Percentiles rank a stretch among this genome's conserved stretches.
These are phyloP conservation scores for Trachelus troglodyta DNA, from an alignment of 2,888 invertebrate genomes.

Conservation along the genomic window DNA sequence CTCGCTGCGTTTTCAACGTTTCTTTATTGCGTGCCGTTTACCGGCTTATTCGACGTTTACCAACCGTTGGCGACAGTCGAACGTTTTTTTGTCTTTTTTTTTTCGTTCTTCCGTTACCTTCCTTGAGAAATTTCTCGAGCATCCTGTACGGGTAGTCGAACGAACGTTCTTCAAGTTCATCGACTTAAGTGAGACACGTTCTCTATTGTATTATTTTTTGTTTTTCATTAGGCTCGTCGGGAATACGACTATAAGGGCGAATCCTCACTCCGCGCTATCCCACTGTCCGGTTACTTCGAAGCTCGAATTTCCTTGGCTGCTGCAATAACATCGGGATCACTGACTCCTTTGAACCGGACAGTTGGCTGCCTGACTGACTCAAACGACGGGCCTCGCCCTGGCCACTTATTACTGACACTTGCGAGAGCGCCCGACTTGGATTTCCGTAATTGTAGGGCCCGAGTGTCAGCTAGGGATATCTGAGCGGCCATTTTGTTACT, in stretches of 20 bases:
- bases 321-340: not conserved
- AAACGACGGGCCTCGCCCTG: not conserved
- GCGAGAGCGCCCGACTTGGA: not conserved
- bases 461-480: not conserved
- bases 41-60: not conserved
- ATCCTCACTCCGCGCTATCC: not conserved
- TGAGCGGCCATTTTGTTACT: not conserved
- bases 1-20: slow-evolving; percentile 26
- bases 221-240: too few relatives aligned
- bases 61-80: not conserved
- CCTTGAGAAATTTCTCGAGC: not conserved
- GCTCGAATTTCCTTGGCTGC: not conserved
- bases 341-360: not conserved
- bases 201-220: not conserved
- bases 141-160: not conserved
- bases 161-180: not conserved
- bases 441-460: not conserved
- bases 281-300: not conserved
- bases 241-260: not conserved
- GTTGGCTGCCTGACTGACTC: not conserved
- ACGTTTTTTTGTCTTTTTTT: not conserved
- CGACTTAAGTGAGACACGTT: not conserved
- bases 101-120: not conserved
- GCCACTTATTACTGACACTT: not conserved
- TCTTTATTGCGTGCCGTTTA: slow-evolving; percentile 16